Evolutionary conservation across 2,113 vertebrate genomes (phyloP).

Genomic region (Recurvirostra avosetta): DNA sequence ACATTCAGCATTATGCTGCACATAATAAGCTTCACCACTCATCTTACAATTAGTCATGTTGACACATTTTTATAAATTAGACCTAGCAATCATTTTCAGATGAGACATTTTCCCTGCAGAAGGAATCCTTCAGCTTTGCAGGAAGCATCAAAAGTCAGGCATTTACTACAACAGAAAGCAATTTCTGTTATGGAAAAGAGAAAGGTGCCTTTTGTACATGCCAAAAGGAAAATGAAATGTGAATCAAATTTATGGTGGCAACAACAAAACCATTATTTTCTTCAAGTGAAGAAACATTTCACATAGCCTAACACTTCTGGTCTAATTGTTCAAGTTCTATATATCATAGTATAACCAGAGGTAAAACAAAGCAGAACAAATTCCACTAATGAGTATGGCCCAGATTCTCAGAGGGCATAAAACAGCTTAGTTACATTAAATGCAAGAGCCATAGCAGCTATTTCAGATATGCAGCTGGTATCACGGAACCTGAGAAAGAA

Average conservation of each 20-base stretch:
- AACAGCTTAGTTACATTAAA: not conserved
- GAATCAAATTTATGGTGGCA: slow-evolving; percentile 37
- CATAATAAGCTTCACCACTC: slow-evolving; percentile 37
- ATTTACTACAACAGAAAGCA: not conserved
- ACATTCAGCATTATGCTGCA: slow-evolving; percentile 25
- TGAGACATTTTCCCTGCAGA: slow-evolving; percentile 37
- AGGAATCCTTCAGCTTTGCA: slow-evolving; percentile 15
- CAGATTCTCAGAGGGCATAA: slow-evolving; percentile 3
- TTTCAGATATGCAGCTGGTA: not conserved
- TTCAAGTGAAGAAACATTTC: not conserved
- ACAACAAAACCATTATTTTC: slow-evolving; percentile 4
- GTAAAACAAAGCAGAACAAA: slow-evolving; percentile 32
- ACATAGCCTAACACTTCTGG: not conserved
- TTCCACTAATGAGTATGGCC: not conserved
- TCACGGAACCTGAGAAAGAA: not conserved
- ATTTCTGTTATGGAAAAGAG: not conserved
- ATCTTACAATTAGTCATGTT: slow-evolving; percentile 62
- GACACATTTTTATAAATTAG: slow-evolving; percentile 55
- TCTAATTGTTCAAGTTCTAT: slow-evolving; percentile 39
- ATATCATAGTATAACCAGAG: not conserved
- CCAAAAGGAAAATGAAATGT: slow-evolving; percentile 33
- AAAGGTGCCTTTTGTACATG: slow-evolving; percentile 1
- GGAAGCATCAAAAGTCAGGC: not conserved
- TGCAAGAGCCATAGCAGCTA: not conserved
- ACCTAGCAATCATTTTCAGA: slow-evolving; percentile 13